These are phyloP conservation scores for Diaphora mendica DNA, from an alignment of 2,888 invertebrate species.

Conservation along the genomic window DNA sequence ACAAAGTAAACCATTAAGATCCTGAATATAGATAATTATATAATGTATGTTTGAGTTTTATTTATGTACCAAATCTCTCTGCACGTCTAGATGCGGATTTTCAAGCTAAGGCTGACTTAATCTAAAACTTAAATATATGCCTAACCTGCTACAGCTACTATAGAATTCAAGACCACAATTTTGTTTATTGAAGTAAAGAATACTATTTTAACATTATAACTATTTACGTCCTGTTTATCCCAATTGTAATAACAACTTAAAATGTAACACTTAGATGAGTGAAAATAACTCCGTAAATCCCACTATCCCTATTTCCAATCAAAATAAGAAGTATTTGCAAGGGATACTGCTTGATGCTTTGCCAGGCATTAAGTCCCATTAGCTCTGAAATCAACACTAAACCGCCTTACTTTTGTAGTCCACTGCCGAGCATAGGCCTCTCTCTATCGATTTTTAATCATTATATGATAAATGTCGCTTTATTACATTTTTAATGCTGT, in stretches of 20 bases:
- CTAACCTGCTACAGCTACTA: background rate
- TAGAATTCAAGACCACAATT: background rate
- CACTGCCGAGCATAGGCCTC: no score
- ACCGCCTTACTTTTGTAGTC: background rate
- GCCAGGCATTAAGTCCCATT: background rate
- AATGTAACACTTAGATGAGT: background rate
- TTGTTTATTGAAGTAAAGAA: no score
- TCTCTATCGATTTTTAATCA: no score
- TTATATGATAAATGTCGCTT: no score
- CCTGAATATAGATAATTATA: conserved; percentile 81
- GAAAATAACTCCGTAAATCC: background rate
- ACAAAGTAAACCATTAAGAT: conserved; percentile 83
- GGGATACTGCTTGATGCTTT: background rate
- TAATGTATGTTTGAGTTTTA: conserved; percentile 55
- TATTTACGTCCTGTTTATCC: background rate
- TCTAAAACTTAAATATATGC: background rate
- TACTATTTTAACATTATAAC: background rate
- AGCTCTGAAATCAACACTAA: background rate
- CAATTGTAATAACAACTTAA: background rate
- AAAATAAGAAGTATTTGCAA: background rate
- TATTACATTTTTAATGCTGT: background rate
- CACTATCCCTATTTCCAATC: background rate
- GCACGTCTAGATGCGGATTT: background rate
- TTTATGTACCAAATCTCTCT: conserved; percentile 35
- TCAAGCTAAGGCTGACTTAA: background rate